These are phyloP conservation scores for Puffinus mauretanicus DNA, from an alignment of 2,113 vertebrate species.

Conservation along the genomic window DNA sequence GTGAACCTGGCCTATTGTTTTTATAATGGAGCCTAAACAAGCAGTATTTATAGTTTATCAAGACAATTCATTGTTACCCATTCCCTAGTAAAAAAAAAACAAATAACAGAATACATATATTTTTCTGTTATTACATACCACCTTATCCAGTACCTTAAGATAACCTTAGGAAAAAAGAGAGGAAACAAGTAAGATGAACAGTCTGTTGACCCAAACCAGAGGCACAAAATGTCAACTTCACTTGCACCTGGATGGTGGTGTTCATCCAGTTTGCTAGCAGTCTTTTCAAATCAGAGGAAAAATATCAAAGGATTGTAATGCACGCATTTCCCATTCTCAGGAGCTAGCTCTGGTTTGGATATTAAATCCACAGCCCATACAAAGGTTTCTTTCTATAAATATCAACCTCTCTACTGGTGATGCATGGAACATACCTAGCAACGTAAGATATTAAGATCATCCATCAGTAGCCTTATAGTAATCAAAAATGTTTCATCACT, in stretches of 20 bases:
- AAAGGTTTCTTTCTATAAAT: neutral
- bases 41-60: neutral
- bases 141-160: neutral
- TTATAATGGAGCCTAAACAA: neutral
- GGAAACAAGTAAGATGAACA: neutral
- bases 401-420: neutral
- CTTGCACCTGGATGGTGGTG: neutral
- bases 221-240: neutral
- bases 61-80: neutral
- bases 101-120: neutral
- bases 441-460: neutral
- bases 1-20: neutral
- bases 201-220: neutral
- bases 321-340: neutral
- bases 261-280: neutral
- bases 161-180: neutral
- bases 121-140: neutral
- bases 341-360: neutral
- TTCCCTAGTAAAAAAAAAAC: neutral
- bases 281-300: neutral
- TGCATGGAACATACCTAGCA: neutral
- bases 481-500: neutral
- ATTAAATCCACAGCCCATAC: neutral
- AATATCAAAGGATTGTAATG: neutral
- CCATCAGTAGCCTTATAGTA: neutral